Percentiles rank a stretch among this genome's conserved stretches.
Conservation (phyloP, 2,797 vertebrate genomes). For the Labroides dimidiatus region DNA sequence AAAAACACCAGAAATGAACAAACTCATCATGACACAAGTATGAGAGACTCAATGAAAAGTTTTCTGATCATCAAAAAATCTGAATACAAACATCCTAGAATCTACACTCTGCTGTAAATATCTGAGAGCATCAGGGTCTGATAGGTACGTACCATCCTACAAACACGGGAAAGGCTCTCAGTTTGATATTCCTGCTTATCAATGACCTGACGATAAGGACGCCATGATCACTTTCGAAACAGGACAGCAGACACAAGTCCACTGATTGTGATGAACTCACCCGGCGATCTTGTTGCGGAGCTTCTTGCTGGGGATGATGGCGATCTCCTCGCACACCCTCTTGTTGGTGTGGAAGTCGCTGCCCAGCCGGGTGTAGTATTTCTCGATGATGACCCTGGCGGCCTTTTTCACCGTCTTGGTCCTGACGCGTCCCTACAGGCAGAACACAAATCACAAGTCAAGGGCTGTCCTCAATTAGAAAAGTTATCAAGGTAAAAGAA, state of each 20-base stretch:
- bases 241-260: constrained; percentile 12
- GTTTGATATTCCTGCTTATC: constrained; percentile 68
- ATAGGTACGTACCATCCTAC: constrained; percentile 71
- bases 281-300: constrained; percentile 98
- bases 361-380: constrained; percentile 97
- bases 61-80: too few species aligned
- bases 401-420: constrained; percentile 99
- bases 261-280: constrained; percentile 75
- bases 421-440: constrained; percentile 91
- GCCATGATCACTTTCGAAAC: constrained; percentile 65
- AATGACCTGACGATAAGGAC: constrained; percentile 54
- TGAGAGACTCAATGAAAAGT: too few species aligned
- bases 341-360: constrained; percentile 99
- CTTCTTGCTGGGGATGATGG: constrained; percentile 98
- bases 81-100: too few species aligned
- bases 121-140: constrained; percentile 81
- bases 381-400: constrained; percentile 96
- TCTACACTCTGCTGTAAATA: neutral
- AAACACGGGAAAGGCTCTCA: constrained; percentile 84
- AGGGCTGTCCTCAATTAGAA: too few species aligned
- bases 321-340: constrained; percentile 97
- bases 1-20: neutral
- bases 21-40: too few species aligned
- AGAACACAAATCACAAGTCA: neutral
- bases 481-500: too few species aligned